Percentiles rank a stretch among this genome's conserved stretches.
Conservation (phyloP, 2,888 invertebrate species). For the Tetheella fluctuosa region DNA sequence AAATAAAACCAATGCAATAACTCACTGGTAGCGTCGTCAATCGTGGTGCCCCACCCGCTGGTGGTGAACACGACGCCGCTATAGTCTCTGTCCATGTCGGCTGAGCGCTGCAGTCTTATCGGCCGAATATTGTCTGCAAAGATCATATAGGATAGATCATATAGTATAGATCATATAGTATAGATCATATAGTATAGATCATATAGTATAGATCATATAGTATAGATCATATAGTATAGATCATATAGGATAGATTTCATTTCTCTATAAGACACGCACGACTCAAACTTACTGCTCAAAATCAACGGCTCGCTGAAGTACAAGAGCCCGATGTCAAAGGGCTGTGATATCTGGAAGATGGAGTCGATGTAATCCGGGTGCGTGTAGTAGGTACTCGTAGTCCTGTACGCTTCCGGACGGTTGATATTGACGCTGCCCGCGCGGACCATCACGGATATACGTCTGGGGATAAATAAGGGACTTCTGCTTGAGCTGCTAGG, state of each 20-base stretch:
- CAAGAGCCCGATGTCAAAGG: conserved; percentile 61
- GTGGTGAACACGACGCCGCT: conserved; percentile 45
- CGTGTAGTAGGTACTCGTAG: conserved; percentile 56
- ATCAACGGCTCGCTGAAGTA: conserved; percentile 41
- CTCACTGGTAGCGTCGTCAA: conserved; percentile 37
- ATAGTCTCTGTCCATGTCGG: conserved; percentile 55
- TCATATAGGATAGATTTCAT: too few relatives aligned
- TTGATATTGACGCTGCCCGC: conserved; percentile 57
- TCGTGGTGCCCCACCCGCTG: conserved; percentile 67
- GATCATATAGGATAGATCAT: not conserved
- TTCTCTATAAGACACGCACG: too few relatives aligned
- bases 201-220: too few relatives aligned
- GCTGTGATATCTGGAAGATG: conserved; percentile 50
- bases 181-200: not conserved
- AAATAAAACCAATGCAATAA: too few relatives aligned
- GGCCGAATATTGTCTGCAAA: conserved; percentile 58
- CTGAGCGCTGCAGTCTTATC: conserved; percentile 57
- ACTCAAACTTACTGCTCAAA: conserved; percentile 37
- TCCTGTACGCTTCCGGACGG: conserved; percentile 48
- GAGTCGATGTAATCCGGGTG: conserved; percentile 56
- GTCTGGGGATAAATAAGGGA: conserved; percentile 32
- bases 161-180: too few relatives aligned
- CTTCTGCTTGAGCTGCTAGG: too few relatives aligned
- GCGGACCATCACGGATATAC: conserved; percentile 52
- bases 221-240: not conserved